These are phyloP conservation scores for Pagrus major DNA, from an alignment of 2,113 vertebrate genomes.

Conservation along the genomic window DNA sequence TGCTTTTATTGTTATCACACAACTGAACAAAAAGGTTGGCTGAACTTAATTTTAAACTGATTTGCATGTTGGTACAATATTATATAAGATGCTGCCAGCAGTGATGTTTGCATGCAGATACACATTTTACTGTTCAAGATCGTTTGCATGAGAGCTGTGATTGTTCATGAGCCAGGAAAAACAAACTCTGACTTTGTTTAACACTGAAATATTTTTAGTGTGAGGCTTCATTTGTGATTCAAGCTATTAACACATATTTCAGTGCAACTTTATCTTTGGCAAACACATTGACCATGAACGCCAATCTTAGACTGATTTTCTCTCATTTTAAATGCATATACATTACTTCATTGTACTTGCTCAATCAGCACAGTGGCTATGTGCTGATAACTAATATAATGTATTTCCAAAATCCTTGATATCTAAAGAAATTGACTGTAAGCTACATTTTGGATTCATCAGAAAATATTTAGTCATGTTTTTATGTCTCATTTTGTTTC, in stretches of 20 bases:
- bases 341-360: not conserved
- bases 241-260: not conserved
- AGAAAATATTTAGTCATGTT: not conserved
- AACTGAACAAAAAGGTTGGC: not conserved
- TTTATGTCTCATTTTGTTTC: not conserved
- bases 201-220: not conserved
- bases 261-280: not conserved
- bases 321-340: not conserved
- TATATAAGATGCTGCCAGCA: not conserved
- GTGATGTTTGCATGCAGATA: not conserved
- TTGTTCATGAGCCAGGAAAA: not conserved
- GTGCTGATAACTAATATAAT: not conserved
- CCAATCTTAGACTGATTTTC: not conserved
- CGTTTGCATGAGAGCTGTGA: not conserved
- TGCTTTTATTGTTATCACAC: not conserved
- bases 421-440: not conserved
- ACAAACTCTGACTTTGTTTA: not conserved
- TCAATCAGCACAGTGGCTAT: not conserved
- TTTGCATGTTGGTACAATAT: not conserved
- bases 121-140: not conserved
- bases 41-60: not conserved
- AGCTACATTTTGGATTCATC: too few species aligned
- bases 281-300: not conserved
- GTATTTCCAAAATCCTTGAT: not conserved
- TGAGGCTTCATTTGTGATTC: not conserved